phyloP scores from a whole-genome alignment of 2,888 invertebrate genomes.

The Drosophila differens region DNA sequence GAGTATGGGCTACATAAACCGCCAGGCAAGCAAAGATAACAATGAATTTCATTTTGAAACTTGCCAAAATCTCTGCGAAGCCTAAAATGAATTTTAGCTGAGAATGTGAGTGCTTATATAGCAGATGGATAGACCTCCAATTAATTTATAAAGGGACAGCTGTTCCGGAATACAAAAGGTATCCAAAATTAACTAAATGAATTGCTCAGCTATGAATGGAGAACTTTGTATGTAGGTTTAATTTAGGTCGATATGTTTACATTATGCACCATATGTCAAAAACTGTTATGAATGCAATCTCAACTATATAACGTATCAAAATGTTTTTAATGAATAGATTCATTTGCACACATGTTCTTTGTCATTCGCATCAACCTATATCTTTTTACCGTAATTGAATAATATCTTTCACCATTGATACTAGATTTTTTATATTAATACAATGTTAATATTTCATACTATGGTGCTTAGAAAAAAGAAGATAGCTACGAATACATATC shows the following conservation, averaged over 20 bases:
- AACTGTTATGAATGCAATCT: neutral
- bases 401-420: neutral
- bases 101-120: conserved; percentile 7
- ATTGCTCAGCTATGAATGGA: neutral
- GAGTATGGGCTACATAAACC: conserved; percentile 24
- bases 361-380: neutral
- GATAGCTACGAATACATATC: neutral
- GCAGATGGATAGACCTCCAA: neutral
- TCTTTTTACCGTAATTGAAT: neutral
- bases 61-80: neutral
- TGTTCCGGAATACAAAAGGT: neutral
- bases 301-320: neutral
- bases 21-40: conserved; percentile 23
- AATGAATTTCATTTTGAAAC: conserved; percentile 38
- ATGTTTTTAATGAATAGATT: neutral
- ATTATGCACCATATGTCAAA: neutral
- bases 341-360: neutral
- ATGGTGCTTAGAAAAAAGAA: neutral
- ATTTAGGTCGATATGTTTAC: neutral
- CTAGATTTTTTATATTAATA: neutral
- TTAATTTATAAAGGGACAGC: neutral
- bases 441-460: neutral
- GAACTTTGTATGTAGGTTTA: neutral
- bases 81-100: conserved; percentile 19
- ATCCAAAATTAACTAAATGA: neutral